phyloP scores from a whole-genome alignment of 2,797 vertebrate genomes.

The Gadopsis marmoratus region DNA sequence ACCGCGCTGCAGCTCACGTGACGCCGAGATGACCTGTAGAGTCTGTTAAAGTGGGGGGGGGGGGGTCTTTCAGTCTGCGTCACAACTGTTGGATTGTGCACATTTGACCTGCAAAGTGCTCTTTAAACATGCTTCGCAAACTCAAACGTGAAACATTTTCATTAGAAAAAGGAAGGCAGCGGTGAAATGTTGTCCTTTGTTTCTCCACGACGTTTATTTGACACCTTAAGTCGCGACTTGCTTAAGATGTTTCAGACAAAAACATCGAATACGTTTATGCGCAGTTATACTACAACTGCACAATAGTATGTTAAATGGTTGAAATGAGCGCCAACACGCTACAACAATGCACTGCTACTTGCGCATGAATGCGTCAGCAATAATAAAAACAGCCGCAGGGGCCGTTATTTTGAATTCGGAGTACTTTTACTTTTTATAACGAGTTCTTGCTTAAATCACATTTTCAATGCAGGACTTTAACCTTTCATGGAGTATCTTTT shows the following conservation, averaged over 20 bases:
- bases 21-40: conserved; percentile 1
- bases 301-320: background rate
- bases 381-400: background rate
- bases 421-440: conserved; percentile 6
- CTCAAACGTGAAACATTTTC: background rate
- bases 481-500: background rate
- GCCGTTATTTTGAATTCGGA: background rate
- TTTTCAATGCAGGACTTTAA: background rate
- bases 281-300: background rate
- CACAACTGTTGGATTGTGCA: conserved; percentile 4
- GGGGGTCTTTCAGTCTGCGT: conserved; percentile 37
- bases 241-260: background rate
- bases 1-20: conserved; percentile 32
- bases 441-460: background rate
- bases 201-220: background rate
- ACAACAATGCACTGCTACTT: background rate
- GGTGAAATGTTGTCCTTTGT: background rate
- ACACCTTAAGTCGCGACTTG: background rate
- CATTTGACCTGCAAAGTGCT: conserved; percentile 21
- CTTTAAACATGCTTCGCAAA: background rate
- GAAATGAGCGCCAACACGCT: background rate
- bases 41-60: conserved; percentile 1
- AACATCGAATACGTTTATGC: background rate
- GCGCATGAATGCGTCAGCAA: background rate
- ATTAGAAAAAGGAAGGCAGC: background rate